Evolutionary conservation across 2,888 invertebrate species (phyloP), one percentile per base, ranked within the genome.

Genomic region (Gymnosoma rotundatum): DNA sequence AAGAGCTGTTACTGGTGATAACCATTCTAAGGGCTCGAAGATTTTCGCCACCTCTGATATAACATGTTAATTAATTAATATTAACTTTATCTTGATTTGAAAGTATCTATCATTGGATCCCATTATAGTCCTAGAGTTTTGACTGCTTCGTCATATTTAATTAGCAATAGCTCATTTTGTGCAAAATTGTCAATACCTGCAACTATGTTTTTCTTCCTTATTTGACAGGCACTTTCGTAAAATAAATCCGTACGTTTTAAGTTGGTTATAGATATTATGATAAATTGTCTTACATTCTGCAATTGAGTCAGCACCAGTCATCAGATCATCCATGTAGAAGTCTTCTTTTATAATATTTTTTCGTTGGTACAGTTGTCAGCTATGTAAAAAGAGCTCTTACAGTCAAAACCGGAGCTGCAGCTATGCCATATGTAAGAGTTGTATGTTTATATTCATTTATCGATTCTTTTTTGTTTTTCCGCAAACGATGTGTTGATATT

Each of bases 401-500:
- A 7, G 87, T 87, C 18, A 86, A 61, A 76, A 70, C 73, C 32
- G 87, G 87, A 20, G 88, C 86, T 10, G 85, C 61, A 2, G 86
- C 63, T 16, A 84, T 85, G 18, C 88, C 88, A 81, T 86, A 89
- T 0, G 87, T 87, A 18, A 88, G 81, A 16, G 87, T 88, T 42
- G 86, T 87, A 18, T 88, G 64, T n/a, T 81, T 81, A 58, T 84
- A 88, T 9, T 86, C 81, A 25, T 76, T 21, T 18, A 88, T 50
- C 5, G 80, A 50, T 18, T 72, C 21, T 0, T 80, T 73, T 18
- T 85, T 78, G 16, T 69, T 72, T 9, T 85, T 54, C 56, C 87
- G 64, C 88, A 88, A 0, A 89, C 21, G n/a, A 88, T 88, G 25
- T 87, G 54, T 10, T 88, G 87, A 50, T 86, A 88, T 21, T 86